A percentile compares a stretch with the other conserved stretches of the same genome.
These are phyloP conservation scores for Pongo abelii DNA, from an alignment of 2,113 vertebrate genomes.

Conservation along the genomic window DNA sequence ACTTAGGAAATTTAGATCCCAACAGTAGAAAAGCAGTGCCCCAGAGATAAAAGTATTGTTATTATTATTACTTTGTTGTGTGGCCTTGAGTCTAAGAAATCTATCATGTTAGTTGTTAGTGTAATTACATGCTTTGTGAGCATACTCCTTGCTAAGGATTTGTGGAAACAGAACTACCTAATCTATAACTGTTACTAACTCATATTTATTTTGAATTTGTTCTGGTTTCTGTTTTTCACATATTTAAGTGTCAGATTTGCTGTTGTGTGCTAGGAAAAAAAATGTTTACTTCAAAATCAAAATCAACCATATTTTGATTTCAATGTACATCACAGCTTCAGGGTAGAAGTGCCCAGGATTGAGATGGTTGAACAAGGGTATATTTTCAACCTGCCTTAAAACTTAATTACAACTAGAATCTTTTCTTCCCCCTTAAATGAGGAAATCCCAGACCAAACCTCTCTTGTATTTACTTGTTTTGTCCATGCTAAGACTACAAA, in stretches of 20 bases:
- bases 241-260: background rate
- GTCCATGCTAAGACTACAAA: background rate
- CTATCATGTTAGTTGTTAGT: background rate
- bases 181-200: background rate
- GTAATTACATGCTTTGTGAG: background rate
- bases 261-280: background rate
- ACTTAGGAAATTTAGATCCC: constrained; percentile 20
- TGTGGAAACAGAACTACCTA: constrained; percentile 7
- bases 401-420: background rate
- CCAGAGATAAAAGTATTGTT: background rate
- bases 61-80: background rate
- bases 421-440: background rate
- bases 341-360: background rate
- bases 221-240: constrained; percentile 26
- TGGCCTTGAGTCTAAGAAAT: constrained; percentile 12
- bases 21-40: background rate
- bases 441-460: constrained; percentile 21
- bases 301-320: background rate
- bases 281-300: background rate
- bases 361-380: background rate
- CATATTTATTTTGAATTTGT: constrained; percentile 31
- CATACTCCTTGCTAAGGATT: background rate
- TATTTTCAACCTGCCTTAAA: constrained; percentile 1
- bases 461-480: constrained; percentile 29
- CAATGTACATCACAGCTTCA: background rate